Evolutionary conservation across 2,797 vertebrate genomes (phyloP), one percentile per base, ranked within the genome.

Genomic region (Petrocephalus schoutedeni): DNA sequence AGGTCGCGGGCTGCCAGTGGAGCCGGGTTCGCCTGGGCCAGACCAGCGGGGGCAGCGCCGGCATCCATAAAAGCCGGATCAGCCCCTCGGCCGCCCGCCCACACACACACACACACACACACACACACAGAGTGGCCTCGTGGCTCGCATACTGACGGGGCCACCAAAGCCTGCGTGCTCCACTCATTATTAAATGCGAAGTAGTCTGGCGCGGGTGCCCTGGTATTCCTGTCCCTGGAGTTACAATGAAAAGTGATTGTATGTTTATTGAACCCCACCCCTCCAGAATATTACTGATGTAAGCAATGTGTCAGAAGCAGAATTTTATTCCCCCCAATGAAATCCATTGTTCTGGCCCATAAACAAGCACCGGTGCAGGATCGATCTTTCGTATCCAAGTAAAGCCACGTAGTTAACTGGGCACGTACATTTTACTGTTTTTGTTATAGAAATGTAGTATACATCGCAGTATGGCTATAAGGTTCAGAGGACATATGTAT

Each of bases 141-240:
- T 41, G 41, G 45, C 45, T 64, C 19, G n/a, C 36, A 67, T 59
- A 64, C 28, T 49, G 59, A 86, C 32, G 3, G 4, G 57, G 57
- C 57, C 54, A n/a, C 23, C 54, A 51, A 67, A 51, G n/a, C 32
- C 86, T 21, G 86, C 57, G 14, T 64, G 59, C 49, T 67, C 41
- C 86, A 51, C 32, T 58, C 86, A 67, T 64, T 64, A 86, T 86
- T 86, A 64, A 86, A 86, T 67, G 54, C 45, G 23, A 49, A 64
- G 58, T 10, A 86, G 36, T 49, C 32, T 64, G 86, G 41, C n/a
- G 19, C 3, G 86, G 59, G 3, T 21, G 36, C 41, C 32, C 53
- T 58, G 45, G n/a, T 45, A 45, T 10, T 45, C 32, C n/a, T 64
- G 41, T 86, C 86, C 3, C 41, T 32, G 41, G 12, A 21, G 36